These are phyloP conservation scores for Drosophila quasianomalipes DNA, from an alignment of 2,888 invertebrate genomes.

Conservation along the genomic window DNA sequence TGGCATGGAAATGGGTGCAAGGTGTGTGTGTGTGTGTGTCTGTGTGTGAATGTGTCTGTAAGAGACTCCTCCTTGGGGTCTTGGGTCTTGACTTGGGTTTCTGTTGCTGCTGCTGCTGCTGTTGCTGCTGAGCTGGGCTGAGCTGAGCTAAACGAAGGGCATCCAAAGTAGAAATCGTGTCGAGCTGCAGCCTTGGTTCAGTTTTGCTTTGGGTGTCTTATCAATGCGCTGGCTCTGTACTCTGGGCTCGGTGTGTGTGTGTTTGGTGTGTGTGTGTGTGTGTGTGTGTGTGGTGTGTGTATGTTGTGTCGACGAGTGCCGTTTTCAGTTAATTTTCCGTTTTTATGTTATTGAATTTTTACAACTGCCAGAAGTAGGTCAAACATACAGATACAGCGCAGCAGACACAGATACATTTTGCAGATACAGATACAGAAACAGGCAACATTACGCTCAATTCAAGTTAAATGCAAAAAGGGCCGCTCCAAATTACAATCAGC, in stretches of 20 bases:
- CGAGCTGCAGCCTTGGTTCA: constrained; percentile 48
- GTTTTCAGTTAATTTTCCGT: constrained; percentile 75
- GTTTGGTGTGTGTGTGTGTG: constrained; percentile 12
- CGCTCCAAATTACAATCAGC: constrained; percentile 32
- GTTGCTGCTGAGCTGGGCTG: constrained; percentile 8
- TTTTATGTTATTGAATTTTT: constrained; percentile 73
- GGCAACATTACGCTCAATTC: constrained; percentile 8
- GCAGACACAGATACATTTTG: constrained; percentile 18
- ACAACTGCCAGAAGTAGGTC: constrained; percentile 73
- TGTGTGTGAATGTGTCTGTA: not conserved
- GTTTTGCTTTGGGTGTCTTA: constrained; percentile 60
- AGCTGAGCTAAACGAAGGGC: constrained; percentile 56
- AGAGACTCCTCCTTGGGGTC: constrained; percentile 52
- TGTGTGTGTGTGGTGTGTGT: constrained; percentile 15
- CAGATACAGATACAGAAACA: not conserved
- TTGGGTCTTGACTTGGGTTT: constrained; percentile 42
- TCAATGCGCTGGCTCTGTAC: constrained; percentile 47
- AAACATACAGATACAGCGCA: constrained; percentile 52
- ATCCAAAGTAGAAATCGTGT: constrained; percentile 70
- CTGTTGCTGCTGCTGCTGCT: constrained; percentile 18
- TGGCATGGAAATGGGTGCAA: constrained; percentile 72
- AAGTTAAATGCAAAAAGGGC: constrained; percentile 46
- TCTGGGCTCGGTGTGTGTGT: not conserved
- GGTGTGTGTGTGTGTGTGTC: constrained; percentile 12
- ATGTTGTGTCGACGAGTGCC: constrained; percentile 44